phyloP scores from a whole-genome alignment of 2,888 invertebrate species.

The Cyclophora albipunctata region DNA sequence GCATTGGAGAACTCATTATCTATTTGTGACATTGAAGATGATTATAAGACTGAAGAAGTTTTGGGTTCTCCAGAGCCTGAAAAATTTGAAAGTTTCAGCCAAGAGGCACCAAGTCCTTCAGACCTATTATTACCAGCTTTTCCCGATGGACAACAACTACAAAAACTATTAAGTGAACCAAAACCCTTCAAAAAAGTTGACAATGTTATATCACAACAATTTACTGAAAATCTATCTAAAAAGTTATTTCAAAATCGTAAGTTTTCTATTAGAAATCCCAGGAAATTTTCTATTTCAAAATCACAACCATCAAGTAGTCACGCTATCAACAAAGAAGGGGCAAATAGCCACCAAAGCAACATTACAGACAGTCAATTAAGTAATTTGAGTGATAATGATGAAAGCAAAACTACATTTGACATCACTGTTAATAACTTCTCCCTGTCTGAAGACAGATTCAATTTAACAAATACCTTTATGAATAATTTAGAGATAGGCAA shows the following conservation, averaged over 20 bases:
- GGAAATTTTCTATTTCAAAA: conserved; percentile 71
- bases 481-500: too few relatives aligned
- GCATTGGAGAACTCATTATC: conserved; percentile 82
- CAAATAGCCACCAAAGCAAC: conserved; percentile 1
- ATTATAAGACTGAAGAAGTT: conserved; percentile 12
- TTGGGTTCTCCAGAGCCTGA: conserved; percentile 34
- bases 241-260: conserved; percentile 81
- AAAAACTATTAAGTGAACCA: conserved; percentile 66
- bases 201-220: conserved; percentile 40
- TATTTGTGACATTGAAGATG: conserved; percentile 49
- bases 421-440: not conserved
- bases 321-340: conserved; percentile 10
- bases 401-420: conserved; percentile 3
- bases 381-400: conserved; percentile 5
- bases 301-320: conserved; percentile 21
- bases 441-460: too few relatives aligned
- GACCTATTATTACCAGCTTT: conserved; percentile 38
- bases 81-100: conserved; percentile 24
- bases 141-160: conserved; percentile 51
- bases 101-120: conserved; percentile 27
- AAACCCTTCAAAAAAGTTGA: conserved; percentile 20
- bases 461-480: too few relatives aligned
- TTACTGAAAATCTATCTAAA: conserved; percentile 73
- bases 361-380: conserved; percentile 5
- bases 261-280: conserved; percentile 84